Evolutionary conservation across 2,888 invertebrate species (phyloP), one percentile per base, ranked within the genome.

Genomic region (Agriopis aurantiaria): DNA sequence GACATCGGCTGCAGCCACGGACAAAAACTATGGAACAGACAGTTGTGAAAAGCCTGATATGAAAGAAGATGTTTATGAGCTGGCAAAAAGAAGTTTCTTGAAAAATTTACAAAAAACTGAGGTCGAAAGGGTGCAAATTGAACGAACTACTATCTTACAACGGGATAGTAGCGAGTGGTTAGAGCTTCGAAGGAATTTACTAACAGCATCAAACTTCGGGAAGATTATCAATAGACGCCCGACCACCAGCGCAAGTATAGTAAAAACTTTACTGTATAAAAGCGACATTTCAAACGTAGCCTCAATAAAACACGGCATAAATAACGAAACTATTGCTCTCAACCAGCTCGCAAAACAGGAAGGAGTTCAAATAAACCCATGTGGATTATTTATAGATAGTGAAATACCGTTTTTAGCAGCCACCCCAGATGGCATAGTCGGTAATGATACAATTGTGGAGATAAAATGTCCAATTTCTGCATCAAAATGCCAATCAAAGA

Each of bases 21-120:
- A 53, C 5, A 53, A 40, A 53, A 49, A 62, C 51, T 63, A 68
- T 58, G 66, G 60, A 23, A 33, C 33, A 33, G 60, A 49, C n/a
- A 14, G 17, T 60, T 51, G 60, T 11, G 11, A n/a, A 23, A 51
- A 61, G 17, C 61, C 61, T 12, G 61, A 61, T 17, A 51, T 61
- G 12, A 10, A 41, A 10, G 17, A 51, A 41, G 41, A 41, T 2
- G 12, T 3, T 8, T 9, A 52, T n/a, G 52, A 51, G 2, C 3
- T 11, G 12, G 5, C 14, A 51, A 62, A 57, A 23, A 8, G 14
- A 33, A 45, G 2, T 7, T 68, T 68, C 23, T 43, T 68, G 8
- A 12, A 53, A 58, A 63, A 63, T 41, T 63, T 68, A 52, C 17
- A 43, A 45, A n/a, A 40, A 52, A 46, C 12, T 17, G 41, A 52